Evolutionary conservation across 64 coral and sea anemone genomes (phyloP).

Genomic region (Montipora cactus): DNA sequence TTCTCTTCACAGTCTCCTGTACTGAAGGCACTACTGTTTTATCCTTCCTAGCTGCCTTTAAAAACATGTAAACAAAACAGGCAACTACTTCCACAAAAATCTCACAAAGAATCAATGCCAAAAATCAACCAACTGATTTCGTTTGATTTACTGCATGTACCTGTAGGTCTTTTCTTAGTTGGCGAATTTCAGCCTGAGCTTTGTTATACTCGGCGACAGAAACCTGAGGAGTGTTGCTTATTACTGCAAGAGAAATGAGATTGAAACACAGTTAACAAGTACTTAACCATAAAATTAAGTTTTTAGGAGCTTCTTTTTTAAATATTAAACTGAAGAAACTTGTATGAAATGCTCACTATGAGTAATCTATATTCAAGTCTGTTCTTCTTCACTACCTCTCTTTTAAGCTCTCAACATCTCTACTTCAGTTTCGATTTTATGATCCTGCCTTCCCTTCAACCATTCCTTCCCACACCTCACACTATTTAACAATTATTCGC

Average conservation of each 20-base stretch:
- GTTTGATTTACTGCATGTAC: neutral
- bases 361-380: no score
- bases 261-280: neutral
- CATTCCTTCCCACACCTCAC: neutral
- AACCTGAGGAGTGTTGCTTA: constrained; percentile 78
- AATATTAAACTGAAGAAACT: neutral
- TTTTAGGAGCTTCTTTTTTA: neutral
- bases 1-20: constrained; percentile 77
- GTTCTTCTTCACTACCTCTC: neutral
- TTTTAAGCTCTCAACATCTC: no score
- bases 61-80: neutral
- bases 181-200: constrained; percentile 72
- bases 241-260: constrained; percentile 20
- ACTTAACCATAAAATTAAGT: no score
- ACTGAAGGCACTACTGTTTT: constrained; percentile 54
- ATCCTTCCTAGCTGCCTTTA: constrained; percentile 58
- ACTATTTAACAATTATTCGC: no score
- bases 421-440: no score
- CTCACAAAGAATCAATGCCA: neutral
- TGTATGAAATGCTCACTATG: neutral
- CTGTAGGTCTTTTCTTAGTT: constrained; percentile 76
- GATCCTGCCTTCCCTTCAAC: neutral
- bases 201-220: constrained; percentile 79
- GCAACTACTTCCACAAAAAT: neutral
- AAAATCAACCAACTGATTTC: neutral